phyloP scores from a whole-genome alignment of 2,888 invertebrate genomes.

The Candidula unifasciata region DNA sequence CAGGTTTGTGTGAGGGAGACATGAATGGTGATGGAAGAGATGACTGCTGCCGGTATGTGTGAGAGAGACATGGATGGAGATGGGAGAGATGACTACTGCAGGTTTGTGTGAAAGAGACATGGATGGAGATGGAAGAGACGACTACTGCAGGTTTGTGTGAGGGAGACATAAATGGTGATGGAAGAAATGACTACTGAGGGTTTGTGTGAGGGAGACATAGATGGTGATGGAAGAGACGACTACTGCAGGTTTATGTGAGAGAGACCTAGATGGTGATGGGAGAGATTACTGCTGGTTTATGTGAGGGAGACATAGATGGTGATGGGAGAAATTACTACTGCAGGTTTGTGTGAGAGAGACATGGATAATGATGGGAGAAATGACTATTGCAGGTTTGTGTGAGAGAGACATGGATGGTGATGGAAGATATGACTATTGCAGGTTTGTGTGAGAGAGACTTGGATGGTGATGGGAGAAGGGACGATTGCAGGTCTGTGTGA shows the following conservation, averaged over 20 bases:
- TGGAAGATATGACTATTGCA: too few relatives aligned
- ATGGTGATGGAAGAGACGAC: conserved; percentile 67
- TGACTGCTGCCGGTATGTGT: neutral
- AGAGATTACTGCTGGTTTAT: conserved; percentile 66
- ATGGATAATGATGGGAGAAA: too few relatives aligned
- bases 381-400: too few relatives aligned
- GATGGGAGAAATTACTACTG: too few relatives aligned
- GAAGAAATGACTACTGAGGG: neutral
- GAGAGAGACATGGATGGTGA: too few relatives aligned
- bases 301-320: too few relatives aligned
- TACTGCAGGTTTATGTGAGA: conserved; percentile 62
- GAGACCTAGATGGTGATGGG: too few relatives aligned
- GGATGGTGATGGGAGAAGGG: too few relatives aligned
- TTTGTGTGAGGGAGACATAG: conserved; percentile 65
- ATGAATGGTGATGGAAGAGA: neutral
- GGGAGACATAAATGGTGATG: neutral
- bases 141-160: neutral
- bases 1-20: neutral
- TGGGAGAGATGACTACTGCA: neutral
- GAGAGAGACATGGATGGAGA: neutral
- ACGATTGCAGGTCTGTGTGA: too few relatives aligned
- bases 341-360: too few relatives aligned
- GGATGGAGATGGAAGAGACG: neutral
- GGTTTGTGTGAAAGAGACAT: neutral
- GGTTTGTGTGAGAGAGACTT: too few relatives aligned